A percentile compares a stretch with the other conserved stretches of the same genome.
These are phyloP conservation scores for Ispidina lecontei DNA, from an alignment of 2,797 vertebrate species.

Conservation along the genomic window DNA sequence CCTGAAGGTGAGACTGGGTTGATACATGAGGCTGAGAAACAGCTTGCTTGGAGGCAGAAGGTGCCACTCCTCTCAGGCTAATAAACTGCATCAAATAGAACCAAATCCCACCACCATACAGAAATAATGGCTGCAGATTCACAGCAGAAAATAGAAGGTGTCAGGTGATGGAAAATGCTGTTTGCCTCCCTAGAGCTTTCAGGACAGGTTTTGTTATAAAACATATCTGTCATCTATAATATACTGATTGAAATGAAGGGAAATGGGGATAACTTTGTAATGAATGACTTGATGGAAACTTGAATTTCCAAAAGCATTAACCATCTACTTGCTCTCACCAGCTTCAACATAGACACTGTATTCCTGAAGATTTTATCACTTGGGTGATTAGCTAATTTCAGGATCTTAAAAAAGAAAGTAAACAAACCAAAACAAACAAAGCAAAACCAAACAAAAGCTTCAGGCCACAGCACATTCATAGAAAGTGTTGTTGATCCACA, in stretches of 20 bases:
- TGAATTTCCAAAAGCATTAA: neutral
- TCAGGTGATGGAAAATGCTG: neutral
- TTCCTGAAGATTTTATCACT: neutral
- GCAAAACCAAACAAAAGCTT: neutral
- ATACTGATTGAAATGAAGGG: neutral
- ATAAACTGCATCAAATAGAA: neutral
- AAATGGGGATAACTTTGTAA: neutral
- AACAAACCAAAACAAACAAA: too few relatives aligned
- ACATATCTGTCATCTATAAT: neutral
- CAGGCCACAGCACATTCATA: neutral
- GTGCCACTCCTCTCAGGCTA: neutral
- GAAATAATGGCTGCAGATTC: neutral
- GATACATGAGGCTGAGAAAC: neutral
- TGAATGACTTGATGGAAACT: neutral
- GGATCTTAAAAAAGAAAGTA: neutral
- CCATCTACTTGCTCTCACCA: neutral
- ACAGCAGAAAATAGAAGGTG: neutral
- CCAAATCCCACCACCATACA: neutral
- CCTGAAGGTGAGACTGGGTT: neutral
- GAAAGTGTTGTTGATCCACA: neutral
- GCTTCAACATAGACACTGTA: neutral
- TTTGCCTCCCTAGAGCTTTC: neutral
- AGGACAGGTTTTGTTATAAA: neutral
- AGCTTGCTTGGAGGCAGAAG: neutral
- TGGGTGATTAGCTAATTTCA: neutral